phyloP scores from a whole-genome alignment of 2,888 invertebrate species.

The Lampropteryx suffumata region DNA sequence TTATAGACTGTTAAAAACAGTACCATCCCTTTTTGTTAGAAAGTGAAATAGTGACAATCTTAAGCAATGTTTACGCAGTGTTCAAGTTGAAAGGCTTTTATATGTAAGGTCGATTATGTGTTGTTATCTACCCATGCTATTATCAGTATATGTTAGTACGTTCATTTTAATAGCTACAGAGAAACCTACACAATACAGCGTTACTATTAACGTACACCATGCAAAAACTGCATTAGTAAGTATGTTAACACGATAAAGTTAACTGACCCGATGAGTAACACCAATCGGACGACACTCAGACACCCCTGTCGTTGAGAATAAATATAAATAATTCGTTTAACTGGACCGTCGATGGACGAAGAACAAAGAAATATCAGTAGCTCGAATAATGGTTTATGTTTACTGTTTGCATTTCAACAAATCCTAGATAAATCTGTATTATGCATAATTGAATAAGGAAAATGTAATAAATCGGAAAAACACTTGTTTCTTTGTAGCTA shows the following conservation, averaged over 20 bases:
- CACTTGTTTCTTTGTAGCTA: too few relatives aligned
- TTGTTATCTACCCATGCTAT: too few relatives aligned
- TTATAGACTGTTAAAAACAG: too few relatives aligned
- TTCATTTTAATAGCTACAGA: neutral
- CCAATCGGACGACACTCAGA: slow-evolving; percentile 50
- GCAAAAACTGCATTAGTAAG: neutral
- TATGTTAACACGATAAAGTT: slow-evolving; percentile 50
- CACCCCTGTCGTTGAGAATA: slow-evolving; percentile 45
- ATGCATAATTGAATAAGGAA: too few relatives aligned
- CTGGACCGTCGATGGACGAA: slow-evolving; percentile 32
- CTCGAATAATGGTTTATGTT: slow-evolving; percentile 1
- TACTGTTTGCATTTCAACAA: neutral
- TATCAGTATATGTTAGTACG: too few relatives aligned
- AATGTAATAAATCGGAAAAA: too few relatives aligned
- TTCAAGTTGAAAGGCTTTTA: too few relatives aligned
- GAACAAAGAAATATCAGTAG: slow-evolving; percentile 47
- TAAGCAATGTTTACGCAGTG: too few relatives aligned
- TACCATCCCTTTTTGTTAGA: too few relatives aligned
- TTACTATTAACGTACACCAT: neutral
- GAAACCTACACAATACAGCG: slow-evolving; percentile 23
- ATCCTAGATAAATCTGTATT: too few relatives aligned
- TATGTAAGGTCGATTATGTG: too few relatives aligned
- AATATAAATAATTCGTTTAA: slow-evolving; percentile 48
- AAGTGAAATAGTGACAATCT: too few relatives aligned
- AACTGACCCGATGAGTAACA: slow-evolving; percentile 62